These are phyloP conservation scores for Euleptes europaea DNA, from an alignment of 2,113 vertebrate genomes.

Conservation along the genomic window DNA sequence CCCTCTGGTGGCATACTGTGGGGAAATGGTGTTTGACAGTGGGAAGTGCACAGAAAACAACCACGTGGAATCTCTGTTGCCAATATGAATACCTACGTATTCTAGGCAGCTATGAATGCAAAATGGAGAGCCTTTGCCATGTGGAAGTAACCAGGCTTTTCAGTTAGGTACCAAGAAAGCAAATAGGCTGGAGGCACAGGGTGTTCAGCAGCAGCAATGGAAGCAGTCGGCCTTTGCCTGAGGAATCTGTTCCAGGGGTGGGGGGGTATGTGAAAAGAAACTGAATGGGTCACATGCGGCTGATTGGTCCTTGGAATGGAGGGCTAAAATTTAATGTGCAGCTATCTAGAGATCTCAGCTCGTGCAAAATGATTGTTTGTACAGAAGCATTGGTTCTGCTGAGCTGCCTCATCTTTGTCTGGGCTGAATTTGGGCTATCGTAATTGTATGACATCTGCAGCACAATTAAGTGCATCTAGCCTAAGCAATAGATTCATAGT, in stretches of 20 bases:
- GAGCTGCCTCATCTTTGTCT: too few relatives aligned
- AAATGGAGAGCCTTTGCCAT: too few relatives aligned
- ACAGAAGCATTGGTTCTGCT: background rate
- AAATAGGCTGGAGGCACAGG: background rate
- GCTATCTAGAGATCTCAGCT: background rate
- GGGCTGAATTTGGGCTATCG: background rate
- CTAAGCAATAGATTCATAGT: background rate
- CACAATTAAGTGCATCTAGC: background rate
- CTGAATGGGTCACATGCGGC: background rate
- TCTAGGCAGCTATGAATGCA: too few relatives aligned
- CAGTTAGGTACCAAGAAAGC: background rate
- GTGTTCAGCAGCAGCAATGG: background rate
- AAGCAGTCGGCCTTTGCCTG: background rate
- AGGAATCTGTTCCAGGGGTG: background rate
- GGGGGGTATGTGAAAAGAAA: background rate
- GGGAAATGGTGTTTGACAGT: too few relatives aligned
- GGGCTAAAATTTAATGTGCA: background rate
- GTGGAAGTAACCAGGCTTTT: too few relatives aligned
- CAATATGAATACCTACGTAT: too few relatives aligned
- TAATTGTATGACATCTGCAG: background rate
- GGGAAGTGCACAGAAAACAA: too few relatives aligned
- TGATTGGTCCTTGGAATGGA: background rate
- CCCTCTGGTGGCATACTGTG: too few relatives aligned
- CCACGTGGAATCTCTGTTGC: too few relatives aligned
- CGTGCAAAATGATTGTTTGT: background rate